A percentile compares a stretch with the other conserved stretches of the same genome.
Conservation (phyloP, 2,113 vertebrate genomes). For the Phocoena phocoena region DNA sequence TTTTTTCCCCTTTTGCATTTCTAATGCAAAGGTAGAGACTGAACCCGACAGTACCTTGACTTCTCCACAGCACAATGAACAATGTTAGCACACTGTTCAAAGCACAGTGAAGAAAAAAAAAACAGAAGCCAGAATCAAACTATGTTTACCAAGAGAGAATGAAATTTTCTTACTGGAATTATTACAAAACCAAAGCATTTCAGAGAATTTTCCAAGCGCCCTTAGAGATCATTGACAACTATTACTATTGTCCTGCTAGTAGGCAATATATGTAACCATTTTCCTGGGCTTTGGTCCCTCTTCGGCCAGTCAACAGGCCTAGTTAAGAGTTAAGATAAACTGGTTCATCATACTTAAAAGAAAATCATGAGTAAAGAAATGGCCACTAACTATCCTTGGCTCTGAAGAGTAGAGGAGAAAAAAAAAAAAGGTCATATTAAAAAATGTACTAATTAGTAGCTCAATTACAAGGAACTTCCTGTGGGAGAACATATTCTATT, state of each 20-base stretch:
- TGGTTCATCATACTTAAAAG: background rate
- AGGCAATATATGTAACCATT: background rate
- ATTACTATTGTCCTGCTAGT: background rate
- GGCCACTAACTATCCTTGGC: background rate
- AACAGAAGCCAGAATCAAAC: background rate
- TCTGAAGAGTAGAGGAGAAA: constrained; percentile 2
- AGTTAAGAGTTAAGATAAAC: background rate
- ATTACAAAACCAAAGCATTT: constrained; percentile 6
- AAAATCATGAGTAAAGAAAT: constrained; percentile 32
- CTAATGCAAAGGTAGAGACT: background rate
- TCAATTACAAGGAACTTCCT: constrained; percentile 74
- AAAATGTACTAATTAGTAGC: constrained; percentile 79
- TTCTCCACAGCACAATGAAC: background rate
- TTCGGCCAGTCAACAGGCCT: background rate
- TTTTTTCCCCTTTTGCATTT: background rate
- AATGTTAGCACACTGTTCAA: background rate
- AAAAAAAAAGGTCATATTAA: constrained; percentile 59
- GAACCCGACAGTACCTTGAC: background rate
- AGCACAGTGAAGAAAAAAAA: background rate
- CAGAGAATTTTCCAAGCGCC: background rate
- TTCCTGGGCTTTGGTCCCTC: background rate
- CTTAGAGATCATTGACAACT: background rate
- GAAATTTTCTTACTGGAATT: background rate
- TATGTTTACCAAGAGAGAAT: background rate
- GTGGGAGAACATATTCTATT: constrained; percentile 78